A percentile compares a stretch with the other conserved stretches of the same genome.
Evolutionary conservation across 2,797 vertebrate genomes (phyloP).

Genomic region (Hemibagrus guttatus): DNA sequence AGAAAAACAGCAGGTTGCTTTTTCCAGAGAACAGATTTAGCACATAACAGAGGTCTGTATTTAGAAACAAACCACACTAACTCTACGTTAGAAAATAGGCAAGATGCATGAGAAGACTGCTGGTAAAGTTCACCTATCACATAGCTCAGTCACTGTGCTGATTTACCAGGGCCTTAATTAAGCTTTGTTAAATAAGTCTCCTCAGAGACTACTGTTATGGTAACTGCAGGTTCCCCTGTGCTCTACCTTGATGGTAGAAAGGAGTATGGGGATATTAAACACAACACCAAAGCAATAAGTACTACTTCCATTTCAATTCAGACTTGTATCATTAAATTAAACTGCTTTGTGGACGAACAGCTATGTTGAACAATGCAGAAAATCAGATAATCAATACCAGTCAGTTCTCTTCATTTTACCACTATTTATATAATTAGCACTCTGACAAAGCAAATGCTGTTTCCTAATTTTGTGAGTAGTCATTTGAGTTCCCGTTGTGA

Average conservation of each 20-base stretch:
- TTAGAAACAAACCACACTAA: conserved; percentile 12
- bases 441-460: background rate
- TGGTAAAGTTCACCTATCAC: conserved; percentile 47
- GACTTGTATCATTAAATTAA: conserved; percentile 20
- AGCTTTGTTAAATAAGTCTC: conserved; percentile 39
- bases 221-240: conserved; percentile 40
- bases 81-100: conserved; percentile 26
- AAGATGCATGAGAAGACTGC: conserved; percentile 24
- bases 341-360: background rate
- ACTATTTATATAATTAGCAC: background rate
- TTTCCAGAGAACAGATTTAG: conserved; percentile 8
- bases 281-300: background rate
- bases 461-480: background rate
- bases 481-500: background rate
- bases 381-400: background rate
- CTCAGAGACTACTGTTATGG: conserved; percentile 53
- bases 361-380: background rate
- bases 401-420: background rate
- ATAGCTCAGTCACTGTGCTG: conserved; percentile 43
- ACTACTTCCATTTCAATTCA: conserved; percentile 16
- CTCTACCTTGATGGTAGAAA: conserved; percentile 9
- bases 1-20: conserved; percentile 21
- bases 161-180: conserved; percentile 51
- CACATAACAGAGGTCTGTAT: conserved; percentile 5
- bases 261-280: background rate